Evolutionary conservation across 2,888 invertebrate genomes (phyloP), one percentile per base, ranked within the genome.

Genomic region (Megaustenia siamemsis): DNA sequence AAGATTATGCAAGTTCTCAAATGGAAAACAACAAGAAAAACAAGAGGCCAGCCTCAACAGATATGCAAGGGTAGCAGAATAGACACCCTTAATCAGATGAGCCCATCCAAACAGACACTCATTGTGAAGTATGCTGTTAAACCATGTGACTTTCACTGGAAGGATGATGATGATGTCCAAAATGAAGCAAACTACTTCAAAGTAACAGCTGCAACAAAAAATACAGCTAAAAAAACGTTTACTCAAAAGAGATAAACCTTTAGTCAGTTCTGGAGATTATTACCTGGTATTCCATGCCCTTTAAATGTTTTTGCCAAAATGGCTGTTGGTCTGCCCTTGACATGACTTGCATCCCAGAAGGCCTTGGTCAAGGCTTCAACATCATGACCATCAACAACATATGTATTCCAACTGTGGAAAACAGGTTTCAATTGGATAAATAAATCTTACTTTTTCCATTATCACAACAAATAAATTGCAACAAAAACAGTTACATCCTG

Each of bases 291-390:
- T 28, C 94, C 96, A 93, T 96, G 97, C 38, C 99, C 99, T 95
- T 99, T 99, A 94, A 96, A 97, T 0, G 99, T 99, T 95, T 99
- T 98, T 81, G 98, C 98, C 87, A 99, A 95, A 85, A 99, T 95
- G 53, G 98, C 98, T 24, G 98, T 98, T 77, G 99, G 99, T 90
- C 96, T 96, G 88, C 96, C 97, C 92, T 96, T 95, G 0, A 96
- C 96, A 21, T 94, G 94, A 35, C 96, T 94, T n/a, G 93, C 94
- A 0, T 97, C 97, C 92, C 96, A 96, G 94, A 99, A 96, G 0
- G 98, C 97, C 86, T 95, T 98, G 92, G 96, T 96, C 82, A 99
- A 95, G 93, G 97, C 97, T 85, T 97, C 96, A 53, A 99, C 96
- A 94, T 98, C 97, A 93, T 99, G 99, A 0, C 99, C 99, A 95